These are phyloP conservation scores for Phainopepla nitens DNA, from an alignment of 2,113 vertebrate species.

Conservation along the genomic window DNA sequence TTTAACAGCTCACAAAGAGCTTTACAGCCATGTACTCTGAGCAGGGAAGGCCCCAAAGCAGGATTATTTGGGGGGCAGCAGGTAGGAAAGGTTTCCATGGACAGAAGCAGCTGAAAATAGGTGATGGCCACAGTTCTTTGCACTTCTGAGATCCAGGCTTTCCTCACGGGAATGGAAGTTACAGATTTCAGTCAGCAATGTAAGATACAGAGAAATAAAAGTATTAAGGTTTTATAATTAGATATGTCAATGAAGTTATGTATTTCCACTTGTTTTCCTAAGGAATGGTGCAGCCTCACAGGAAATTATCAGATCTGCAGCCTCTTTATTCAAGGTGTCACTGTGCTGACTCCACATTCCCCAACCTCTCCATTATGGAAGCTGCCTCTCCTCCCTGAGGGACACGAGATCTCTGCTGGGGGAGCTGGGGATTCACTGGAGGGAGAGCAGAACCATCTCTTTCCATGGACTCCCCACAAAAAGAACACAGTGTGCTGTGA, in stretches of 20 bases:
- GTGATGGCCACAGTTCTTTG: neutral
- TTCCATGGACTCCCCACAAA: neutral
- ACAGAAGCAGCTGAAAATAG: neutral
- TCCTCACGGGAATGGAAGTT: neutral
- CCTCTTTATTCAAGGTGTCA: neutral
- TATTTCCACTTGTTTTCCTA: neutral
- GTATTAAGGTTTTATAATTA: neutral
- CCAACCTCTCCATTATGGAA: neutral
- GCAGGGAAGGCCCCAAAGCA: neutral
- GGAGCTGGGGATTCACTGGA: neutral
- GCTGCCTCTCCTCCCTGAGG: neutral
- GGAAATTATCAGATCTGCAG: neutral
- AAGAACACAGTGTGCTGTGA: neutral
- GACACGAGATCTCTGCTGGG: neutral
- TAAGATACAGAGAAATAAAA: neutral
- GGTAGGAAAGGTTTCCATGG: neutral
- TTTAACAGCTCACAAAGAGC: neutral
- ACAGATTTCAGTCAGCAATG: neutral
- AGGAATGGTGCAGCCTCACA: neutral
- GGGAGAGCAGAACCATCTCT: neutral
- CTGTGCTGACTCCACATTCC: neutral
- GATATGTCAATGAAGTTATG: accelerated
- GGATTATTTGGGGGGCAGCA: neutral
- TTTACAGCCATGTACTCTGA: neutral
- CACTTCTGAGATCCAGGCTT: neutral